These are phyloP conservation scores for Euschistus heros DNA, from an alignment of 1,140 invertebrate species.

Conservation along the genomic window DNA sequence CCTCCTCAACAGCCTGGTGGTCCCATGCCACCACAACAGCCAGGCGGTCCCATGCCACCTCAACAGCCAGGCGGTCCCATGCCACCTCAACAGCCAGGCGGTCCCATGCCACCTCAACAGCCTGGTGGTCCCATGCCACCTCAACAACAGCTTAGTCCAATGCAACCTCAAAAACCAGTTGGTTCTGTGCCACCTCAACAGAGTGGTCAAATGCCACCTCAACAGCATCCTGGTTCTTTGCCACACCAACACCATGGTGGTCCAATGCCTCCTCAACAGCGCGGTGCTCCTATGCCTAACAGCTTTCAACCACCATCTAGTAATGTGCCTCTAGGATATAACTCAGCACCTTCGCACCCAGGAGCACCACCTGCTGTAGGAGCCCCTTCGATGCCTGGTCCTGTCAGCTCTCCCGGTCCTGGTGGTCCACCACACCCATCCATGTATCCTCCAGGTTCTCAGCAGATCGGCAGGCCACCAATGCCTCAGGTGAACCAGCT, in stretches of 20 bases:
- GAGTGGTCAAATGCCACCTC: conserved; percentile 29
- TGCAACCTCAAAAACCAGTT: conserved; percentile 30
- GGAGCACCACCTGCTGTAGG: conserved; percentile 5
- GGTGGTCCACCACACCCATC: conserved; percentile 11
- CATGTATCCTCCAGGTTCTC: conserved; percentile 28
- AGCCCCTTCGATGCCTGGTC: background rate
- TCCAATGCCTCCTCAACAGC: too few species aligned
- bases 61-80: background rate
- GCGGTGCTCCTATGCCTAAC: too few species aligned
- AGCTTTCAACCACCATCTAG: too few species aligned
- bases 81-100: conserved; percentile 16
- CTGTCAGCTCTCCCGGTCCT: background rate
- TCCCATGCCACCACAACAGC: background rate
- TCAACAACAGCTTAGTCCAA: conserved; percentile 30
- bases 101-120: background rate
- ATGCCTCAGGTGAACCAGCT: conserved; percentile 20
- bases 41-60: too few species aligned
- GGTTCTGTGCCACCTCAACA: conserved; percentile 30
- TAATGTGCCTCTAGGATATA: too few species aligned
- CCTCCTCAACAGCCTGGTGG: background rate
- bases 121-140: conserved; percentile 29
- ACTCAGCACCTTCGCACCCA: background rate
- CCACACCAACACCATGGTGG: background rate
- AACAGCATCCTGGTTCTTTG: background rate
- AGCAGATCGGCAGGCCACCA: background rate